Evolutionary conservation across 2,113 vertebrate species (phyloP).

Genomic region (Varanus komodoensis): DNA sequence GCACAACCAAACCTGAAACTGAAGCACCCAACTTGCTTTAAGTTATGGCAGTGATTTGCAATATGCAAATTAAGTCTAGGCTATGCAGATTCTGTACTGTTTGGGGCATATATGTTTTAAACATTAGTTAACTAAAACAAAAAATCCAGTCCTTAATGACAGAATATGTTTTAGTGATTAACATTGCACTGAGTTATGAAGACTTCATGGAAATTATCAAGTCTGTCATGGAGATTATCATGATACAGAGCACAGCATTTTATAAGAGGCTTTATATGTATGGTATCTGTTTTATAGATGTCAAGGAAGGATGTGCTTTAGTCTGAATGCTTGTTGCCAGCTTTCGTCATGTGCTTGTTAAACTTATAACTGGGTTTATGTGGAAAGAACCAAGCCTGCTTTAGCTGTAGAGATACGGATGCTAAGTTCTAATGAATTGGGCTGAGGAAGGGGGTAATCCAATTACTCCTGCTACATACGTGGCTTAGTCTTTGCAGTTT

Average conservation of each 20-base stretch:
- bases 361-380: neutral
- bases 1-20: neutral
- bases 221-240: neutral
- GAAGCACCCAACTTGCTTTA: neutral
- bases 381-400: neutral
- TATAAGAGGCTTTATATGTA: neutral
- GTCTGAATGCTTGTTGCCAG: neutral
- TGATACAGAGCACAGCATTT: neutral
- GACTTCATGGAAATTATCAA: neutral
- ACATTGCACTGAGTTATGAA: neutral
- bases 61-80: neutral
- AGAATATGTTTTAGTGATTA: neutral
- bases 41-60: neutral
- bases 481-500: neutral
- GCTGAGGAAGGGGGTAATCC: conserved; percentile 10
- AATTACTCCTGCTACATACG: neutral
- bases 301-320: neutral
- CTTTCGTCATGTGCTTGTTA: neutral
- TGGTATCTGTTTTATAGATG: neutral
- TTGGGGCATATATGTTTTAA: neutral
- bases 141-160: neutral
- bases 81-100: neutral
- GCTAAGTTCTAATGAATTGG: neutral
- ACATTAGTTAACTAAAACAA: neutral
- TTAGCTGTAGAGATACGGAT: neutral